Base-by-base conservation (phyloP, 1,140 invertebrate species). In the Nautilus pompilius region DNA sequence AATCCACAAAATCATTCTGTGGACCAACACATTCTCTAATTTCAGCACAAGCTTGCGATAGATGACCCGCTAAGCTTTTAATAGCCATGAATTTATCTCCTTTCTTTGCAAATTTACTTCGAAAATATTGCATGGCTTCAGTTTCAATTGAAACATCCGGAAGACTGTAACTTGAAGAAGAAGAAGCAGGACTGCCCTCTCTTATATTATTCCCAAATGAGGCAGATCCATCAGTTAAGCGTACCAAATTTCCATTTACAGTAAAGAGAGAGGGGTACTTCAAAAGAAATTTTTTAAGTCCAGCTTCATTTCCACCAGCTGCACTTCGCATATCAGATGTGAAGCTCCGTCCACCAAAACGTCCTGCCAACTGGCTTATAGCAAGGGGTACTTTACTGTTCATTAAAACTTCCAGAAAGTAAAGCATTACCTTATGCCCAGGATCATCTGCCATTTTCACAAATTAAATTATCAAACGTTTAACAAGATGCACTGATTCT, bases 381-480 rank as follows among this genome's bases (percentile, higher is more conserved):
- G 80, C 78, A 48, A 82, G 71, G 10, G 78, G 80, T 8, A 70
- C 75, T 49, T 65, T 73, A 62, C 74, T 80, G 71, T 83, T 81
- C 78, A 84, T 83, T n/a, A 84, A 66, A 48, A 83, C 78, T 67
- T 84, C 83, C 57, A 84, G 63, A 67, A 83, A 83, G 69, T 82
- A 83, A 69, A 84, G 70, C 80, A 84, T 84, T 36, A 80, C 82
- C 60, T 83, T 81, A 69, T 84, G 82, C 48, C 78, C 77, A 24
- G 80, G 74, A 62, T 83, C 81, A 59, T 82, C 80, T 29, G 78
- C 78, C 79, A 80, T 81, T 57, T 69, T 78, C 51, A n/a, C n/a
- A n/a, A n/a, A n/a, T n/a, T n/a, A n/a, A n/a, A n/a, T n/a, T n/a
- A n/a, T n/a, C n/a, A n/a, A n/a, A n/a, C n/a, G n/a, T n/a, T n/a